Percentiles rank a stretch among this genome's conserved stretches.
Evolutionary conservation across 2,797 vertebrate genomes (phyloP).

Genomic region (Coccyzus lansbergi): DNA sequence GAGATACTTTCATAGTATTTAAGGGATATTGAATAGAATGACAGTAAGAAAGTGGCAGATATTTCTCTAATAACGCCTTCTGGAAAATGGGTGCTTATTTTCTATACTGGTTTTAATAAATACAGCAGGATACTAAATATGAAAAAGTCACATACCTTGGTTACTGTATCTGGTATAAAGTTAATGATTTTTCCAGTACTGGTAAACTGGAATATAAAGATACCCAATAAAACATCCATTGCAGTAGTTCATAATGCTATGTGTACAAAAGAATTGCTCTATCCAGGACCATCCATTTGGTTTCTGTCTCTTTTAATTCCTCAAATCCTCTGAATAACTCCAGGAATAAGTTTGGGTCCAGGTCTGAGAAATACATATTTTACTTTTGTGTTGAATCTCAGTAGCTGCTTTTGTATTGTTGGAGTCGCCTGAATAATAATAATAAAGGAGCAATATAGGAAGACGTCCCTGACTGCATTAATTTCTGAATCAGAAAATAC

Average conservation of each 20-base stretch:
- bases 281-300: not conserved
- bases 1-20: not conserved
- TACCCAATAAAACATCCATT: not conserved
- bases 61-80: constrained; percentile 8
- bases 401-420: not conserved
- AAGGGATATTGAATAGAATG: not conserved
- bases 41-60: not conserved
- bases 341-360: not conserved
- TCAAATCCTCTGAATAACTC: not conserved
- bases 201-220: not conserved
- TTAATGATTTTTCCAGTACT: not conserved
- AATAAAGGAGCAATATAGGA: constrained; percentile 28
- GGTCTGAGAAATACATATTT: constrained; percentile 13
- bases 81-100: constrained; percentile 1
- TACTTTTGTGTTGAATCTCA: constrained; percentile 33
- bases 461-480: not conserved
- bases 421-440: constrained; percentile 17
- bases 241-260: not conserved
- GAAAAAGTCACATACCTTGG: not conserved
- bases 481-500: constrained; percentile 28
- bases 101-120: not conserved
- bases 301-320: not conserved
- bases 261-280: not conserved
- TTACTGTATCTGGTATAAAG: not conserved
- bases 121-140: not conserved